A percentile compares a stretch with the other conserved stretches of the same genome.
Evolutionary conservation across 2,888 invertebrate genomes (phyloP).

Genomic region (Cabera pusaria): DNA sequence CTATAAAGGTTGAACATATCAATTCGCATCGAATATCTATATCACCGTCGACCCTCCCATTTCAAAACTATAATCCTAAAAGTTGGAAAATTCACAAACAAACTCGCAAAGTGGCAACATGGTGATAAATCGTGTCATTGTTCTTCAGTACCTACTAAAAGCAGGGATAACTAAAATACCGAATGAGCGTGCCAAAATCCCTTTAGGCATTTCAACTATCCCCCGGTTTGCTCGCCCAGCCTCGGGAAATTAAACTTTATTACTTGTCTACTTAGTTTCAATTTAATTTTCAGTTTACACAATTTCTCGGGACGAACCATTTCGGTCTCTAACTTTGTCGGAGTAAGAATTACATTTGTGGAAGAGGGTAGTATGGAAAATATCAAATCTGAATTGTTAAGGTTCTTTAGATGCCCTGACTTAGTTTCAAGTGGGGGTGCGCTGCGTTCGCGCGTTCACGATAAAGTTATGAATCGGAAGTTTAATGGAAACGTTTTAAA

Average conservation of each 20-base stretch:
- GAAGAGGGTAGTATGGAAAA: slow-evolving; percentile 15
- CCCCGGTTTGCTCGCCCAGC: slow-evolving; percentile 25
- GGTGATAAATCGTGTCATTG: slow-evolving; percentile 46
- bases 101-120: slow-evolving; percentile 33
- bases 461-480: slow-evolving; percentile 45
- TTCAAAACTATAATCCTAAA: slow-evolving; percentile 3
- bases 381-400: slow-evolving; percentile 44
- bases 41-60: neutral
- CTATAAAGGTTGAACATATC: too few relatives aligned
- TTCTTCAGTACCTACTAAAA: slow-evolving; percentile 34
- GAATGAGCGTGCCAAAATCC: slow-evolving; percentile 49
- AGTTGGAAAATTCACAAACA: slow-evolving; percentile 14
- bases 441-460: slow-evolving; percentile 36
- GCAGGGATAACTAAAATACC: slow-evolving; percentile 55
- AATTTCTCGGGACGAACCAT: slow-evolving; percentile 6
- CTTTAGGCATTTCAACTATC: slow-evolving; percentile 43
- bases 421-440: slow-evolving; percentile 38
- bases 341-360: slow-evolving; percentile 11
- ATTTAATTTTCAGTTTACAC: slow-evolving; percentile 32
- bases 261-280: slow-evolving; percentile 32
- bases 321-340: slow-evolving; percentile 2
- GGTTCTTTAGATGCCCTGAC: slow-evolving; percentile 42
- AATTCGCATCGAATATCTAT: too few relatives aligned
- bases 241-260: slow-evolving; percentile 44
- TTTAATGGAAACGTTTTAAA: too few relatives aligned